These are phyloP conservation scores for Xanthia icteritia DNA, from an alignment of 2,888 invertebrate genomes.

Conservation along the genomic window DNA sequence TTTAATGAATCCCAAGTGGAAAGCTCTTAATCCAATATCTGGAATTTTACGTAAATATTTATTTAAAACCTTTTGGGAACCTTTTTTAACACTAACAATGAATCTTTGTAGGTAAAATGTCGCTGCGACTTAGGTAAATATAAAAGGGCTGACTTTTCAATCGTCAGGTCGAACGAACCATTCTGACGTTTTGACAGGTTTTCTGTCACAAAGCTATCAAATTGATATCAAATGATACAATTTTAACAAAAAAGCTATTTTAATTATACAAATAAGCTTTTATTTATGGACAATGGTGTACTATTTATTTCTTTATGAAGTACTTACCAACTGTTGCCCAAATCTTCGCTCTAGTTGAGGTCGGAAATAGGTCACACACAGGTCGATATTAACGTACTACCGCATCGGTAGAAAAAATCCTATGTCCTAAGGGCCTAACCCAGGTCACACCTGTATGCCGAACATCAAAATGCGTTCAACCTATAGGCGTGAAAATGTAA, in stretches of 20 bases:
- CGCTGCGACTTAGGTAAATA: not conserved
- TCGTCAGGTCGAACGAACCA: not conserved
- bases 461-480: not conserved
- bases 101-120: constrained; percentile 22
- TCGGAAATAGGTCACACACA: not conserved
- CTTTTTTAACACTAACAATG: constrained; percentile 14
- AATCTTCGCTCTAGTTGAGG: no score
- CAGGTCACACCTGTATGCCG: not conserved
- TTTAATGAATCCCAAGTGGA: constrained; percentile 56
- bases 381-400: not conserved
- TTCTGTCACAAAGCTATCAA: not conserved
- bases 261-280: not conserved
- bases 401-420: no score
- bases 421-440: not conserved
- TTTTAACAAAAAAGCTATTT: not conserved
- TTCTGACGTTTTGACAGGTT: constrained; percentile 5
- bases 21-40: constrained; percentile 50
- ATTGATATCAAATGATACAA: not conserved
- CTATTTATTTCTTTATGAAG: no score
- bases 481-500: not conserved
- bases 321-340: not conserved
- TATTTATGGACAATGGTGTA: not conserved
- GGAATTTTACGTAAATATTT: constrained; percentile 49
- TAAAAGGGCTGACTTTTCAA: not conserved
- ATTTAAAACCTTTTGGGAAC: constrained; percentile 2